Base-by-base conservation (phyloP, 1,140 invertebrate species). In the Trachymyrmex cornetzi region DNA sequence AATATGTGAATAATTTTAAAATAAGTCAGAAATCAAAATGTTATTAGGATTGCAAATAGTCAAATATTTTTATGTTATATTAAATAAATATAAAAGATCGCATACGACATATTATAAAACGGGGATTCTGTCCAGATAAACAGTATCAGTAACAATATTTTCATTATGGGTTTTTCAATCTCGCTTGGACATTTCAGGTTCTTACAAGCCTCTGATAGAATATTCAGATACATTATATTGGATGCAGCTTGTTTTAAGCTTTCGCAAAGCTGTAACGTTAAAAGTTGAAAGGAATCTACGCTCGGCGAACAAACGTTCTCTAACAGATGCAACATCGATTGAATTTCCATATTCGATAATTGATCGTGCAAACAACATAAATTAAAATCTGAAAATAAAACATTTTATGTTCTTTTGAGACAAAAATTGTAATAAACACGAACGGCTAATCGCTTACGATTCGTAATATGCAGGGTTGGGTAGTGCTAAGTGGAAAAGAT, bases 61-160 rank as follows among this genome's bases (percentile, higher is more conserved):
- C 12, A 75, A 75, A 38, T 19, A 11, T 77, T 22, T 77, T 61
- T 19, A 61, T 34, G 14, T 38, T 63, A 27, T 48, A 48, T 19
- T 61, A 61, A 63, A 48, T 44, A 77, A 30, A 48, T 0, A 3
- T 34, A 7, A 59, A 59, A 9, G 16, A 48, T 19, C 34, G 11
- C 38, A 11, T 67, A 91, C 89, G 27, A 57, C 0, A 96, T 97
- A 86, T 97, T 98, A 90, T 98, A 99, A 92, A 97, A 97, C 4
- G 97, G 96, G 0, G 98, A 98, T 90, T 98, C 97, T 85, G 96
- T 95, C 97, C 98, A 98, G 90, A 99, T 98, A 75, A 97, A 97
- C 88, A 97, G 96, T 75, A 98, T 97, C 1, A 97, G 93, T 87
- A 97, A 96, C 1, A 99, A 95, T 66, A 98, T 97, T 79, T 97